Evolutionary conservation across 2,113 vertebrate genomes (phyloP).

Genomic region (Oreotragus oreotragus): DNA sequence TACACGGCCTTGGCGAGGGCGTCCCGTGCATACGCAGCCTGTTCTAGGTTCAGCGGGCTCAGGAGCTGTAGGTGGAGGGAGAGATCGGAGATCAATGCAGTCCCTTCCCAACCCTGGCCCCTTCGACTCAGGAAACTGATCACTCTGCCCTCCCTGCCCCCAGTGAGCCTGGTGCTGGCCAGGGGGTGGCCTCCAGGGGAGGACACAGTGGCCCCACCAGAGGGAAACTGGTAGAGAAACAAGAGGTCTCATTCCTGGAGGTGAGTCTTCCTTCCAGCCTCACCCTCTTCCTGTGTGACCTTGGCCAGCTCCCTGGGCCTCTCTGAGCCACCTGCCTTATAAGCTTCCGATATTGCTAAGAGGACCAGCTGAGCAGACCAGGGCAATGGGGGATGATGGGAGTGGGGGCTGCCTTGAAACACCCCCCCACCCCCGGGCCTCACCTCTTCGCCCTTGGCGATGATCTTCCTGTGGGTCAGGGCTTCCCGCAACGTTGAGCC

Average conservation of each 20-base stretch:
- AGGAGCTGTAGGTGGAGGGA: constrained; percentile 81
- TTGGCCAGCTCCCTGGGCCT: not conserved
- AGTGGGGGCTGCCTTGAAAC: not conserved
- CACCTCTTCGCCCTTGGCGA: constrained; percentile 98
- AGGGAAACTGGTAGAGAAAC: not conserved
- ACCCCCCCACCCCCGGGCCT: not conserved
- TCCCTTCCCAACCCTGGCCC: not conserved
- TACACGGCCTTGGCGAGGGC: constrained; percentile 95
- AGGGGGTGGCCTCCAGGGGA: not conserved
- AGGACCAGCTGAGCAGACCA: not conserved
- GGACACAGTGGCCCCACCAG: not conserved
- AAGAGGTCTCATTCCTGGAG: not conserved
- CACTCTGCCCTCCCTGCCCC: not conserved
- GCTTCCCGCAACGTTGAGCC: constrained; percentile 88
- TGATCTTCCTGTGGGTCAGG: constrained; percentile 96
- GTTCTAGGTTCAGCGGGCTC: constrained; percentile 95
- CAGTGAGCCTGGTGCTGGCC: not conserved
- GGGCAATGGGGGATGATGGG: not conserved
- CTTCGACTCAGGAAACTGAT: not conserved
- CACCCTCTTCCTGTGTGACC: not conserved
- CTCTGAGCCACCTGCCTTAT: not conserved
- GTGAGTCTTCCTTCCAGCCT: not conserved
- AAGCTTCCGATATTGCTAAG: not conserved
- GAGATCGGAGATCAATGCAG: not conserved
- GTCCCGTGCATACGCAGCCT: constrained; percentile 92